Base-by-base conservation (phyloP, 1,140 invertebrate species). In the Copidosoma floridanum region DNA sequence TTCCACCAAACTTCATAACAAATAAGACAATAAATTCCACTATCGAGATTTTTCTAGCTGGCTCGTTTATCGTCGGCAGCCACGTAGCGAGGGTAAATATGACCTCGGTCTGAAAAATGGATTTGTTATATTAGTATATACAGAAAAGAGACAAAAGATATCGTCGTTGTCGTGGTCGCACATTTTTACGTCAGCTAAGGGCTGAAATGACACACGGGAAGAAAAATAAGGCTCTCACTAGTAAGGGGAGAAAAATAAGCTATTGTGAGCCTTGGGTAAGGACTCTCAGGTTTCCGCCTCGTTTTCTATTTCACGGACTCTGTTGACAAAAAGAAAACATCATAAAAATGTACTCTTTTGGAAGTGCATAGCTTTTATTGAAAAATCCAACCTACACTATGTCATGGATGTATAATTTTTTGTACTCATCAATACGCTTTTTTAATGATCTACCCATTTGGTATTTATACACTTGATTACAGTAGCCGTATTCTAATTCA, bases 101-200 rank as follows among this genome's bases (percentile, higher is more conserved):
- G 58, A 61, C 29, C 10, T 35, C 40, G 58, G 35, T 16, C 32
- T 55, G 52, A 61, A 61, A 61, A 55, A 55, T 55, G 55, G 24
- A 61, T 61, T 61, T 54, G 44, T 55, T 61, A n/a, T n/a, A 61
- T 61, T 61, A 61, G n/a, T n/a, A n/a, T n/a, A 61, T 61, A 55
- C 58, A 61, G 58, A 29, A 18, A 47, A 47, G 23, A 32, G 51
- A 50, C 26, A 14, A 35, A 52, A 52, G 29, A 48, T 61, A 50
- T 50, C 32, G 27, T n/a, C n/a, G n/a, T n/a, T n/a, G n/a, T n/a
- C 38, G 7, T 54, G n/a, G 32, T 12, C 35, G 40, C 50, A 12
- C 35, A 50, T 61, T 54, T 55, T 35, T 55, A 61, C 47, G 41
- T 53, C 43, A 53, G 55, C 52, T 51, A 50, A 29, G 32, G 57